Evolutionary conservation across 2,888 invertebrate genomes (phyloP).

Genomic region (Pocota personata): DNA sequence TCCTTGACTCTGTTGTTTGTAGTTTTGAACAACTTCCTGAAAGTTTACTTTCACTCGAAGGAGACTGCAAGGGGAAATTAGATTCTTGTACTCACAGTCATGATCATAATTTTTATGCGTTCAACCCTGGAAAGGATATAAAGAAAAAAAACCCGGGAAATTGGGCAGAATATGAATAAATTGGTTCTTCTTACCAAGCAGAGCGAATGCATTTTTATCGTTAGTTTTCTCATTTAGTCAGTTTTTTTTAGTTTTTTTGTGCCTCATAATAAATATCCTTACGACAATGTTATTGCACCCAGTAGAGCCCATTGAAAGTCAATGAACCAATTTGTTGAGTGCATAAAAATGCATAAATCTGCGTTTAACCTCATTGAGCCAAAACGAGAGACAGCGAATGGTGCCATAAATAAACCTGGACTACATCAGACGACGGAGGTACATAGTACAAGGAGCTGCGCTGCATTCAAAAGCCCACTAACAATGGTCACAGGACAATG

Average conservation of each 20-base stretch:
- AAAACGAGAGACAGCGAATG: background rate
- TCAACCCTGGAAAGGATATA: background rate
- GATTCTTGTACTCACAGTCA: constrained; percentile 63
- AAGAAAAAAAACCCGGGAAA: constrained; percentile 37
- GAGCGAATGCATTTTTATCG: constrained; percentile 45
- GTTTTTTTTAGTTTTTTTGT: background rate
- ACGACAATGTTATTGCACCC: background rate
- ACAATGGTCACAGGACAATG: constrained; percentile 47
- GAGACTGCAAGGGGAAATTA: constrained; percentile 55
- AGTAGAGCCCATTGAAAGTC: constrained; percentile 32
- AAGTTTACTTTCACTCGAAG: constrained; percentile 61
- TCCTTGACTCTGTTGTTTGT: constrained; percentile 46
- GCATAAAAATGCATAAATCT: constrained; percentile 63
- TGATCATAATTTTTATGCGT: constrained; percentile 70
- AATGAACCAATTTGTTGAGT: constrained; percentile 70
- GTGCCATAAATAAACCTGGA: constrained; percentile 48
- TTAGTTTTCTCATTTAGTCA: constrained; percentile 34
- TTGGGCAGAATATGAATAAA: constrained; percentile 54
- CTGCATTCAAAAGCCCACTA: background rate
- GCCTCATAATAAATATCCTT: constrained; percentile 39
- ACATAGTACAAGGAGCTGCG: background rate
- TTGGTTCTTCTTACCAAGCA: constrained; percentile 21
- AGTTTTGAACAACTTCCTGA: constrained; percentile 70
- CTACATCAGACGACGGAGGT: background rate
- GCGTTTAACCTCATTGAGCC: constrained; percentile 58